phyloP scores from a whole-genome alignment of 2,888 invertebrate species.

The Autographa pulchrina region DNA sequence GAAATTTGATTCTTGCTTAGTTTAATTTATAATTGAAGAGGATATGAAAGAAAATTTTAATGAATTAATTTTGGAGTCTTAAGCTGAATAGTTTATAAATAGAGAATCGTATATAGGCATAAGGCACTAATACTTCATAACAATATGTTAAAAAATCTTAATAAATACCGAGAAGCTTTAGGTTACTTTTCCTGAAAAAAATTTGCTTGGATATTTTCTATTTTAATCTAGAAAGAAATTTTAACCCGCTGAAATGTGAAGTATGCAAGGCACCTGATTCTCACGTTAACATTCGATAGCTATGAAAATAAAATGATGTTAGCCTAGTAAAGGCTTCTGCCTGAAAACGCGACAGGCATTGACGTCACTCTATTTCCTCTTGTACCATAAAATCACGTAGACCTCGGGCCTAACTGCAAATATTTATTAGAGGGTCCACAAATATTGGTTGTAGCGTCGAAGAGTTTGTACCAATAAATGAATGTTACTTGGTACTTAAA shows the following conservation, averaged over 20 bases:
- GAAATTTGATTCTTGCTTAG: neutral
- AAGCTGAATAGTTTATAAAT: neutral
- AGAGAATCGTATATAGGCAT: neutral
- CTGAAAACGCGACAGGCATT: neutral
- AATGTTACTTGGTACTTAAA: neutral
- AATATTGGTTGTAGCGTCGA: neutral
- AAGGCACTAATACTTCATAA: too few species aligned
- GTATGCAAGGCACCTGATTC: neutral
- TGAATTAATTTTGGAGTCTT: neutral
- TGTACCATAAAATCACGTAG: neutral
- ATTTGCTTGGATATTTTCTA: too few species aligned
- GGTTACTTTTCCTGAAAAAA: too few species aligned
- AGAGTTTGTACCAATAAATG: neutral
- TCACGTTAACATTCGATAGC: neutral
- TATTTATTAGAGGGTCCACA: neutral
- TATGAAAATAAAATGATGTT: neutral
- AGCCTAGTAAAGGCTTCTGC: neutral
- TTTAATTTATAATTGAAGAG: neutral
- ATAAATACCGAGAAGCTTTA: too few species aligned
- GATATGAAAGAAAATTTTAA: neutral
- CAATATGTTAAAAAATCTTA: too few species aligned
- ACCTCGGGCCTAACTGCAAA: neutral
- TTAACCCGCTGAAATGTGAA: too few species aligned
- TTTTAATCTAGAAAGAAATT: too few species aligned
- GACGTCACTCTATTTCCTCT: conserved; percentile 1